phyloP scores from a whole-genome alignment of 2,113 vertebrate species.

The Pristiophorus japonicus region DNA sequence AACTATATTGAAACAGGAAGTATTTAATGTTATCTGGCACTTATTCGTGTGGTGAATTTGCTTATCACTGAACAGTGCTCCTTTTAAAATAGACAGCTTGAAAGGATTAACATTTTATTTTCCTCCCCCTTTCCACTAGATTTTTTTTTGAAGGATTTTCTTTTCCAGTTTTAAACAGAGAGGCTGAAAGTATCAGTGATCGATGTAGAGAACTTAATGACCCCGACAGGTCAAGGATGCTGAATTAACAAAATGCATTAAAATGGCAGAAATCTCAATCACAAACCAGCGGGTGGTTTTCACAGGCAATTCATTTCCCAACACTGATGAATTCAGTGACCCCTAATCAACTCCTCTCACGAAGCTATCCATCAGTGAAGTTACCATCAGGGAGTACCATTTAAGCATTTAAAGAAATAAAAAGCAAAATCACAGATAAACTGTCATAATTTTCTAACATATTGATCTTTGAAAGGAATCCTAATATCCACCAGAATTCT shows the following conservation, averaged over 20 bases:
- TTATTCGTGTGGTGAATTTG: too few relatives aligned
- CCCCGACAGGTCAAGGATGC: not conserved
- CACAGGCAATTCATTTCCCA: not conserved
- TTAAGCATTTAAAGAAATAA: not conserved
- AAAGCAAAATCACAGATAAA: constrained; percentile 27
- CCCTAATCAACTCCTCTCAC: not conserved
- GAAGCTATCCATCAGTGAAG: not conserved
- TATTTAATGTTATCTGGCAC: not conserved
- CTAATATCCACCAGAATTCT: constrained; percentile 33
- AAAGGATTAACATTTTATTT: not conserved
- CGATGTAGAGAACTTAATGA: not conserved
- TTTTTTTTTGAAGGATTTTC: not conserved
- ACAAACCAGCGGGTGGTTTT: not conserved
- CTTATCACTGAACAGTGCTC: not conserved
- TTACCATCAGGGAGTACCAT: not conserved
- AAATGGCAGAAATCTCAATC: not conserved
- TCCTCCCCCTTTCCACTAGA: not conserved
- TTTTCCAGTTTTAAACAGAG: not conserved
- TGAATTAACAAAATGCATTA: not conserved
- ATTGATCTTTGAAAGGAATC: not conserved
- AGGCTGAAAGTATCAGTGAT: not conserved
- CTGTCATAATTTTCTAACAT: not conserved
- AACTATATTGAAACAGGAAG: not conserved
- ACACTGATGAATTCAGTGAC: not conserved
- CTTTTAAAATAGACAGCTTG: not conserved